Conservation (phyloP, 1,140 invertebrate species). For the Brachionus sp. region DNA sequence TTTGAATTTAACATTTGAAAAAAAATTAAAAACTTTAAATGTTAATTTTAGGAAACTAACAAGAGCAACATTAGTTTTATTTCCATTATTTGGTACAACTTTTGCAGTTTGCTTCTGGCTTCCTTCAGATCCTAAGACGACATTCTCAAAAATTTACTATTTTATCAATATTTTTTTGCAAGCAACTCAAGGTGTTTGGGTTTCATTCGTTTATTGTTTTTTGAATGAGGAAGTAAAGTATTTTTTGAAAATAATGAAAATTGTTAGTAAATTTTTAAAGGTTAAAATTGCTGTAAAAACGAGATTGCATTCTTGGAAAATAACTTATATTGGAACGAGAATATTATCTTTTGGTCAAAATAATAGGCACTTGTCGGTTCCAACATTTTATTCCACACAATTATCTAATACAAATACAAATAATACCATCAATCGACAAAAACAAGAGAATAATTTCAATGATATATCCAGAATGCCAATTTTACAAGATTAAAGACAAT, state of each 20-base stretch:
- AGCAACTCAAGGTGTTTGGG: constrained; percentile 60
- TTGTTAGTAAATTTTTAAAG: background rate
- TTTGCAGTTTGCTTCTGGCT: constrained; percentile 62
- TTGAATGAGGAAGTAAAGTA: constrained; percentile 61
- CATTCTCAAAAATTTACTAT: constrained; percentile 8
- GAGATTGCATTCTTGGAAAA: constrained; percentile 33
- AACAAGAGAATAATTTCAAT: background rate
- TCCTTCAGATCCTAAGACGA: background rate
- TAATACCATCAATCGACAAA: background rate
- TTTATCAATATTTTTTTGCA: constrained; percentile 44
- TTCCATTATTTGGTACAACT: constrained; percentile 64
- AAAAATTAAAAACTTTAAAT: background rate
- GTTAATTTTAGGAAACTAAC: constrained; percentile 60
- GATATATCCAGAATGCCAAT: background rate
- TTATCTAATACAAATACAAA: constrained; percentile 24
- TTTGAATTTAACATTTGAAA: background rate
- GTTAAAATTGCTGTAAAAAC: constrained; percentile 28
- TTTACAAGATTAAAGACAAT: constrained; percentile 3
- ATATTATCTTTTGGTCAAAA: background rate
- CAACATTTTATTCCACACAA: constrained; percentile 43
- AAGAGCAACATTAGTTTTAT: constrained; percentile 63
- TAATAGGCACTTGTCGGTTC: constrained; percentile 4
- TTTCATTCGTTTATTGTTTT: constrained; percentile 63
- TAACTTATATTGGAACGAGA: constrained; percentile 16
- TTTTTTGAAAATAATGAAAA: background rate